Evolutionary conservation across 37 sponge, comb jelly and placozoan genomes (phyloP), one percentile per base, ranked within the genome.

Genomic region (Theonella swinhoei): DNA sequence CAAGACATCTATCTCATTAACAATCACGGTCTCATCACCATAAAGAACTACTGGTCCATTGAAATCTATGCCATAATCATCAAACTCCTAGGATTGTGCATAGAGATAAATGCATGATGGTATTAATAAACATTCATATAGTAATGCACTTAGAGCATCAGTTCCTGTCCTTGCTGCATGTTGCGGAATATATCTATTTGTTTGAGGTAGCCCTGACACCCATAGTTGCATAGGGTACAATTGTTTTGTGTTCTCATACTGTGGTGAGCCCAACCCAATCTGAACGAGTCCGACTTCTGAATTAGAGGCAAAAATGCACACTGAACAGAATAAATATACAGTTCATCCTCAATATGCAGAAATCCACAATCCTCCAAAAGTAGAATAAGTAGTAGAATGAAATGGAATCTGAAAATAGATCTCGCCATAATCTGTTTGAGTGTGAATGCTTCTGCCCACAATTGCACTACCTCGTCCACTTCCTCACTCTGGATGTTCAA

Each of bases 341-440:
- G 14, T 17, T 7, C 62, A 75, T 80, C 64, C 0, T 62, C 35
- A 4, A 30, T 4, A 67, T 90, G 68, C 1, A 90, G 30, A 17
- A 80, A 0, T 0, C 75, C 54, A 36, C 2, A 11, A 2, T 78
- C 91, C 33, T 90, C 91, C 62, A 90, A 7, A 33, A 80, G 54
- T 84, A 80, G 62, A 90, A 85, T 2, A 80, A 75, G 39, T 42
- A 43, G 34, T 85, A 80, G 69, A 28, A 75, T 61, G 19, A 63
- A 5, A 90, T n/a, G 69, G 79, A 83, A 25, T 79, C 85, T 19
- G 63, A 32, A n/a, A 43, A 84, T 1, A 90, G 67, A 47, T 90
- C 91, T 22, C 78, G 19, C 87, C 65, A 87, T 88, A n/a, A 91
- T 83, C 72, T 80, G n/a, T 28, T 42, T 91, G 92, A 68, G 7